Evolutionary conservation across 2,797 vertebrate species (phyloP).

Genomic region (Falco columbarius): DNA sequence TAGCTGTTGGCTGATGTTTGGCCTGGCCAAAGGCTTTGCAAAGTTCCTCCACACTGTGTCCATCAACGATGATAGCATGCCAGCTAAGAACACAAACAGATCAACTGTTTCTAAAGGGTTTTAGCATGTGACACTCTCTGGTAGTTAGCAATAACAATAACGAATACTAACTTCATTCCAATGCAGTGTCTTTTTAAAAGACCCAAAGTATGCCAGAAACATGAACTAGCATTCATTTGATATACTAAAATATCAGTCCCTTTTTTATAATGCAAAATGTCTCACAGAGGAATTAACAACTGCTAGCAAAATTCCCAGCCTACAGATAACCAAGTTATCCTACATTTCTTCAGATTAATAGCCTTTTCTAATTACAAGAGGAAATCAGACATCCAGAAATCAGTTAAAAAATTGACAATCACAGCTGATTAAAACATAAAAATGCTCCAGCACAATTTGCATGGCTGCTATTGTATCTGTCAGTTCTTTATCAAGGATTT

Average conservation of each 20-base stretch:
- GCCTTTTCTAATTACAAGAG: not conserved
- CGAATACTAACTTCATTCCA: not conserved
- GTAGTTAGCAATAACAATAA: conserved; percentile 10
- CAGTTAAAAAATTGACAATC: not conserved
- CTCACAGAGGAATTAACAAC: not conserved
- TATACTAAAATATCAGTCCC: not conserved
- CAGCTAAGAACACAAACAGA: conserved; percentile 81
- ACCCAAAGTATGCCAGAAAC: not conserved
- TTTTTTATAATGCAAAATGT: not conserved
- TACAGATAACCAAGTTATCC: not conserved
- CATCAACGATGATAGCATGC: conserved; percentile 91
- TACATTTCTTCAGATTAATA: not conserved
- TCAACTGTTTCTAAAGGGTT: conserved; percentile 49
- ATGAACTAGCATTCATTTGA: not conserved
- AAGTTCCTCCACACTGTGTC: conserved; percentile 95
- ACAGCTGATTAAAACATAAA: not conserved
- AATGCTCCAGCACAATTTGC: not conserved
- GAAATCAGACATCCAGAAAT: not conserved
- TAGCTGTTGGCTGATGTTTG: conserved; percentile 91
- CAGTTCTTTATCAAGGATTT: not conserved
- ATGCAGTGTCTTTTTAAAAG: not conserved
- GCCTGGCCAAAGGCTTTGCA: conserved; percentile 94
- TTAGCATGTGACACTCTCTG: conserved; percentile 17
- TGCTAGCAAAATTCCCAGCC: not conserved
- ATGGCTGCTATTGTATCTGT: not conserved